phyloP scores from a whole-genome alignment of 2,888 invertebrate genomes.

The Unio delphinus region DNA sequence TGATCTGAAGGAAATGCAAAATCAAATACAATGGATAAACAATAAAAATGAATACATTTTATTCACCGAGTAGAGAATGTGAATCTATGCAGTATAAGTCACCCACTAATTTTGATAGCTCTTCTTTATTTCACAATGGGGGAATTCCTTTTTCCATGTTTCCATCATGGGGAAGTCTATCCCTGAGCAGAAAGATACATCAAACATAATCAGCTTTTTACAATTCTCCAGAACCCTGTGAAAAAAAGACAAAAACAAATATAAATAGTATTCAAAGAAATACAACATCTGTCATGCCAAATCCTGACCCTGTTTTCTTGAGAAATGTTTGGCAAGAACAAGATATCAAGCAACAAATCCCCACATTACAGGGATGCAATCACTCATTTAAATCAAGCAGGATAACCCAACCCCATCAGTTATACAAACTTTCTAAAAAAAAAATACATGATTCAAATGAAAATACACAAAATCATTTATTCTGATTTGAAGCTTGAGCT shows the following conservation, averaged over 20 bases:
- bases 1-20: too few relatives aligned
- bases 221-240: constrained; percentile 80
- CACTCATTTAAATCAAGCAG: background rate
- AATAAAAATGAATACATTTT: too few relatives aligned
- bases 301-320: background rate
- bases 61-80: too few relatives aligned
- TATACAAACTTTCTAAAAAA: background rate
- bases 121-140: constrained; percentile 79
- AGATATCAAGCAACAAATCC: background rate
- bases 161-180: constrained; percentile 79
- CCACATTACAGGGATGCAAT: background rate
- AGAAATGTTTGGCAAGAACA: background rate
- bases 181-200: constrained; percentile 90
- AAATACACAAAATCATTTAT: too few relatives aligned
- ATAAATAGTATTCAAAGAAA: background rate
- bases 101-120: constrained; percentile 55
- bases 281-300: background rate
- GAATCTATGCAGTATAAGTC: background rate
- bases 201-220: constrained; percentile 82
- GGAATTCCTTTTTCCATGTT: constrained; percentile 78
- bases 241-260: constrained; percentile 43
- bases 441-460: too few relatives aligned
- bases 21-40: too few relatives aligned
- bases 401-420: background rate
- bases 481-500: too few relatives aligned